Evolutionary conservation across 2,113 vertebrate genomes (phyloP), one percentile per base, ranked within the genome.

Genomic region (Chinchilla lanigera): DNA sequence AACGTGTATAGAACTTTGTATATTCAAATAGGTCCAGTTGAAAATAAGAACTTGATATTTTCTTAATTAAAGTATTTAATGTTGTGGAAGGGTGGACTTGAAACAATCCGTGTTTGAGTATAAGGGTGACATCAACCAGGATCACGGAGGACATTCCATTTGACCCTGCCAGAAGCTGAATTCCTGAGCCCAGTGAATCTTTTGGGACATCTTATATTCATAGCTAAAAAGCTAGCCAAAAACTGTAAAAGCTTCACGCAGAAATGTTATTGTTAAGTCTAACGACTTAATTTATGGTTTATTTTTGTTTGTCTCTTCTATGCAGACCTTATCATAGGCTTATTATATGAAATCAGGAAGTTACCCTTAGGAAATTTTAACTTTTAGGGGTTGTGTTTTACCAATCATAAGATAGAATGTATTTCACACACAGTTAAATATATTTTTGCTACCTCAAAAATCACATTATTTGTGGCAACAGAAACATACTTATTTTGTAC

Each of bases 261-360:
- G 82, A 94, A 94, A 86, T 97, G 92, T 89, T 96, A 88, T 97
- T 94, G 3, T 47, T 94, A 97, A 94, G 85, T 82, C 65, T 95
- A 58, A 58, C 75, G 44, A 80, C 28, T 52, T 93, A 78, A 63
- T 95, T 97, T 97, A 95, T 96, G 88, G 65, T 47, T 96, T 97
- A 54, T 96, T 96, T 97, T 94, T 97, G 86, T 97, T 95, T 97
- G 71, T 96, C 77, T 96, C 47, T 80, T 65, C 75, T 83, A n/a
- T n/a, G 63, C 19, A 95, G 89, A 87, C 33, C 92, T 94, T 58
- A 28, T 89, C 16, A 71, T 60, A 77, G n/a, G 11, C 50, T 89
- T 91, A 83, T 67, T 88, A 93, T 63, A 28, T 97, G 84, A 96
- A 96, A 91, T 82, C 86, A 20, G n/a, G 50, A 96, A 94, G 60